Conservation (phyloP, 1,140 invertebrate genomes). For the Vollenhovia emeryi region DNA sequence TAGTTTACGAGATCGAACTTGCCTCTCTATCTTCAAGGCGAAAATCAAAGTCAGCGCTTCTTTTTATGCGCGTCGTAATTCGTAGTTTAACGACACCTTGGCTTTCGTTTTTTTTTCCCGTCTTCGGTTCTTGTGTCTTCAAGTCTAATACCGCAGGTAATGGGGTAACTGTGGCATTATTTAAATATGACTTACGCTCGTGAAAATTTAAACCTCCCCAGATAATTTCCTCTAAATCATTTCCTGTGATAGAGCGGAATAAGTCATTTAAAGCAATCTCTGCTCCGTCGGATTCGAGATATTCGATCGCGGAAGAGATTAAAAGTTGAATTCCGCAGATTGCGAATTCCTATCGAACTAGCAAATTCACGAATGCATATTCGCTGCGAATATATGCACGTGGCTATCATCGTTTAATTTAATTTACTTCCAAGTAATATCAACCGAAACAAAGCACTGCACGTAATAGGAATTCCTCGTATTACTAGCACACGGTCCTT, state of each 20-base stretch:
- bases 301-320: slow-evolving; percentile 1
- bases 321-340: slow-evolving; percentile 27
- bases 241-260: background rate
- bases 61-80: background rate
- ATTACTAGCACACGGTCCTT: slow-evolving; percentile 17
- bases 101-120: background rate
- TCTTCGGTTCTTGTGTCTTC: background rate
- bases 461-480: slow-evolving; percentile 41
- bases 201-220: background rate
- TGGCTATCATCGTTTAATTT: slow-evolving; percentile 44
- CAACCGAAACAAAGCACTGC: slow-evolving; percentile 28
- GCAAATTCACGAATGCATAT: slow-evolving; percentile 10
- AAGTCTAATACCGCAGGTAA: background rate
- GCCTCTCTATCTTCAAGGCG: background rate
- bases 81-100: background rate
- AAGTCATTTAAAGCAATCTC: background rate
- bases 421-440: slow-evolving; percentile 51
- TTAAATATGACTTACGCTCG: background rate
- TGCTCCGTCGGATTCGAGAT: background rate
- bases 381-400: background rate
- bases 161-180: background rate
- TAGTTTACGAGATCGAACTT: background rate
- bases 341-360: background rate
- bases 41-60: background rate
- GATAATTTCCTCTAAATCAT: background rate